Percentiles rank a stretch among this genome's conserved stretches.
Evolutionary conservation across 1,140 invertebrate genomes (phyloP).

Genomic region (Drosophila tristis): DNA sequence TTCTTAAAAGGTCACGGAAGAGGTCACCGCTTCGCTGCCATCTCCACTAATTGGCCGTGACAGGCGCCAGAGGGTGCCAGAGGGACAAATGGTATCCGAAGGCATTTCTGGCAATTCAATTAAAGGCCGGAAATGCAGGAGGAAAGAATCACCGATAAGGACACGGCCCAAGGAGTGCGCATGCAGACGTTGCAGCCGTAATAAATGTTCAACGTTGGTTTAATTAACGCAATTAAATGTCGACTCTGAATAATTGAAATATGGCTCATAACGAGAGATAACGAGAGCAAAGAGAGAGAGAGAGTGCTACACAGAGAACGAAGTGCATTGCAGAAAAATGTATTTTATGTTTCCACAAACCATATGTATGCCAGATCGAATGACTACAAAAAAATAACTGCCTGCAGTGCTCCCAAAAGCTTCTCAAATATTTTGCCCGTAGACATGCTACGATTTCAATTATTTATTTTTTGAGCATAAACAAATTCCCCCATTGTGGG

Average conservation of each 20-base stretch:
- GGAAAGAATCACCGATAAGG: slow-evolving; percentile 41
- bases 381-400: no score
- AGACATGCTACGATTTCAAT: no score
- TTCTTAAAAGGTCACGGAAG: slow-evolving; percentile 27
- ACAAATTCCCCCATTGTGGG: no score
- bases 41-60: slow-evolving; percentile 45
- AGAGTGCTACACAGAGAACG: no score
- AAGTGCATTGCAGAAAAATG: no score
- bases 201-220: slow-evolving; percentile 58
- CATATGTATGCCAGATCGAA: no score
- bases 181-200: slow-evolving; percentile 16
- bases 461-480: no score
- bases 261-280: background rate
- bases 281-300: background rate
- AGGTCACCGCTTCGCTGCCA: background rate
- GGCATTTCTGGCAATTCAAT: slow-evolving; percentile 50
- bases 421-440: no score
- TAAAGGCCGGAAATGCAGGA: slow-evolving; percentile 52
- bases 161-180: slow-evolving; percentile 15
- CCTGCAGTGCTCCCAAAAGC: no score
- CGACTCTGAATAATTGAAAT: slow-evolving; percentile 55
- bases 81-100: no score
- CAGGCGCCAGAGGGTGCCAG: background rate
- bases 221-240: slow-evolving; percentile 60
- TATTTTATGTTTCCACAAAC: no score